phyloP scores from a whole-genome alignment of 2,797 vertebrate genomes.

The Tympanoctomys barrerae region DNA sequence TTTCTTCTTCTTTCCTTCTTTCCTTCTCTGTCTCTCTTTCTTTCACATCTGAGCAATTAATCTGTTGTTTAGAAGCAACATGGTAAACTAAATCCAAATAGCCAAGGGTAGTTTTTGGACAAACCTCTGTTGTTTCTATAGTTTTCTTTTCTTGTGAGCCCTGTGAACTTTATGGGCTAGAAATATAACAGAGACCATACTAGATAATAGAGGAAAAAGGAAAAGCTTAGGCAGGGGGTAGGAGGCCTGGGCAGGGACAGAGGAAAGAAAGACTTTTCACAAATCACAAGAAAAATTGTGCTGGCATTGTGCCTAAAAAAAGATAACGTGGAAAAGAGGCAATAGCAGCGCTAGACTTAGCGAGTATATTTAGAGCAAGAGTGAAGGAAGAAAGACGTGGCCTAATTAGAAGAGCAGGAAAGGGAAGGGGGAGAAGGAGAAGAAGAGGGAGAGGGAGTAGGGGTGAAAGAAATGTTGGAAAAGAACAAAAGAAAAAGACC shows the following conservation, averaged over 20 bases:
- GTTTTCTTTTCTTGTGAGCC: conserved; percentile 85
- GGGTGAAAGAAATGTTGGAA: conserved; percentile 81
- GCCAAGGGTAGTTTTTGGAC: conserved; percentile 80
- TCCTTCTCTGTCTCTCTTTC: neutral
- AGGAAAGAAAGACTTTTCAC: conserved; percentile 88
- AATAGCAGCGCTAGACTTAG: conserved; percentile 82
- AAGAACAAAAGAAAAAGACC: conserved; percentile 70
- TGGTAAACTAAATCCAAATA: conserved; percentile 76
- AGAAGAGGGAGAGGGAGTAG: conserved; percentile 47
- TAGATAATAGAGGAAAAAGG: conserved; percentile 88
- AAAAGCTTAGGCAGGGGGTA: conserved; percentile 89
- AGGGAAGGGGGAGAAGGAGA: conserved; percentile 66
- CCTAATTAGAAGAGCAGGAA: conserved; percentile 86
- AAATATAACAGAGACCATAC: conserved; percentile 87
- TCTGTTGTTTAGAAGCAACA: conserved; percentile 70
- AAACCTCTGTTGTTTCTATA: conserved; percentile 87
- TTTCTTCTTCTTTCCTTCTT: neutral
- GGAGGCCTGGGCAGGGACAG: conserved; percentile 88
- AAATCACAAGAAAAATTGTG: conserved; percentile 87
- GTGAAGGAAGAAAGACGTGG: conserved; percentile 83
- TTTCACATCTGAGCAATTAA: conserved; percentile 68
- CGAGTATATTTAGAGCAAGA: conserved; percentile 86
- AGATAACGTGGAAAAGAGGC: conserved; percentile 85
- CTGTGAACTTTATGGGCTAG: conserved; percentile 87
- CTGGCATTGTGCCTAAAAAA: conserved; percentile 88